These are phyloP conservation scores for Caenorhabditis doughertyi DNA, from an alignment of 2,888 invertebrate genomes.

Conservation along the genomic window DNA sequence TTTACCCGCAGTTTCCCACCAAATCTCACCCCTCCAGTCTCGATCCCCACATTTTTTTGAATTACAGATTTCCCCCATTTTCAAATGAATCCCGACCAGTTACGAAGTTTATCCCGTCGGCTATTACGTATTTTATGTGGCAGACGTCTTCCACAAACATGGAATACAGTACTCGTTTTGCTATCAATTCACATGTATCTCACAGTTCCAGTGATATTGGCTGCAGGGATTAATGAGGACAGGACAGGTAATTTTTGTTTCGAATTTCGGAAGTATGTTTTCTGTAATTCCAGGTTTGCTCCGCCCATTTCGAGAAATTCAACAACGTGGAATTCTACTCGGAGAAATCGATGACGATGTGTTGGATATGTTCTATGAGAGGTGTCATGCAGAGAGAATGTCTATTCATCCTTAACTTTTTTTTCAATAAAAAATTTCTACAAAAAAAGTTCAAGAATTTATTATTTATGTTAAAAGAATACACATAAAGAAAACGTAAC, in stretches of 20 bases:
- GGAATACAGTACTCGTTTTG: constrained; percentile 75
- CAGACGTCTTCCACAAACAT: constrained; percentile 73
- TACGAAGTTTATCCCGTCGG: constrained; percentile 62
- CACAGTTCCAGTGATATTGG: constrained; percentile 74
- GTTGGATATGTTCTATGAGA: constrained; percentile 73
- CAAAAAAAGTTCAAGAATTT: not conserved
- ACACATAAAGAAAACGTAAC: not conserved
- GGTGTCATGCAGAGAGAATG: constrained; percentile 51
- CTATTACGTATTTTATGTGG: constrained; percentile 72
- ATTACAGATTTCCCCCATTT: not conserved
- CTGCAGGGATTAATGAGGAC: constrained; percentile 72
- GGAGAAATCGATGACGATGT: constrained; percentile 76
- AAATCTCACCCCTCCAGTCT: not conserved
- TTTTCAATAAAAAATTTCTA: not conserved
- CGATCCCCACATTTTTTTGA: not conserved
- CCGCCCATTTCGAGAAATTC: constrained; percentile 70
- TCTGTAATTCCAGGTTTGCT: constrained; percentile 63
- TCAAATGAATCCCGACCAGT: constrained; percentile 19
- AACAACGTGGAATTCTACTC: constrained; percentile 72
- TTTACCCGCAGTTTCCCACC: not conserved
- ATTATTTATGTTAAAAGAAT: not conserved
- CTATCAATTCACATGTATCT: constrained; percentile 76
- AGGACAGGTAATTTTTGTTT: constrained; percentile 56
- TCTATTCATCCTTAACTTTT: constrained; percentile 13
- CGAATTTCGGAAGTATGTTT: not conserved